Evolutionary conservation across 2,888 invertebrate species (phyloP), one percentile per base, ranked within the genome.

Genomic region (Mythimna pallens): DNA sequence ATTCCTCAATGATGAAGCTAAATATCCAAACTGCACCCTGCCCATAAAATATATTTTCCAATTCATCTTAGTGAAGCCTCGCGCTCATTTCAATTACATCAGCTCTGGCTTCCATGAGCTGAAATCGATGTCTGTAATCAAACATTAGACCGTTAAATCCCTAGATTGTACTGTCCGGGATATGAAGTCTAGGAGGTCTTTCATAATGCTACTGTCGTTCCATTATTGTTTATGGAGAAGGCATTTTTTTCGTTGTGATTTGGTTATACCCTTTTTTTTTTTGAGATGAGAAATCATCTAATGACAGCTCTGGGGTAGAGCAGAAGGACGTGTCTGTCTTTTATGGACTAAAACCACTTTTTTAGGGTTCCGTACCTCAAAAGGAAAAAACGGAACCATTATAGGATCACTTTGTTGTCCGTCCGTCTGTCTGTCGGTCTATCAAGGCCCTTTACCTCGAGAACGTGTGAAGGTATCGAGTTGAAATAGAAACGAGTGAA

Each of bases 41-140:
- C 3, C 0, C 30, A 62, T 55, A 63, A 62, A 76, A 70, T n/a
- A 54, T 30, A 40, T 47, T 76, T 71, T 74, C 59, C 72, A 70
- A 71, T 83, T 73, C 63, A 71, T 81, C 73, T 61, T 50, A 58
- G 43, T 34, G 54, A 70, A 84, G 55, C 63, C 64, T 65, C 43
- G 30, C 20, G n/a, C 59, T 75, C 66, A 76, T 81, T 78, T 78
- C 83, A 78, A 80, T 81, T 76, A 80, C 73, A 57, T 61, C 66
- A 57, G 34, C 54, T 34, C 52, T 62, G 65, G 50, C 65, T 76
- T 40, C 63, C 50, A 55, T 47, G 75, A 85, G 74, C 80, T 85
- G 64, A 83, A 85, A 80, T 83, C 80, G 74, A 82, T 85, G 71
- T 22, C 74, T 22, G 70, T 84, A 73, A 85, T 83, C 74, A 73